Conservation (phyloP, 2,888 invertebrate genomes). For the Nymphalis urticae region DNA sequence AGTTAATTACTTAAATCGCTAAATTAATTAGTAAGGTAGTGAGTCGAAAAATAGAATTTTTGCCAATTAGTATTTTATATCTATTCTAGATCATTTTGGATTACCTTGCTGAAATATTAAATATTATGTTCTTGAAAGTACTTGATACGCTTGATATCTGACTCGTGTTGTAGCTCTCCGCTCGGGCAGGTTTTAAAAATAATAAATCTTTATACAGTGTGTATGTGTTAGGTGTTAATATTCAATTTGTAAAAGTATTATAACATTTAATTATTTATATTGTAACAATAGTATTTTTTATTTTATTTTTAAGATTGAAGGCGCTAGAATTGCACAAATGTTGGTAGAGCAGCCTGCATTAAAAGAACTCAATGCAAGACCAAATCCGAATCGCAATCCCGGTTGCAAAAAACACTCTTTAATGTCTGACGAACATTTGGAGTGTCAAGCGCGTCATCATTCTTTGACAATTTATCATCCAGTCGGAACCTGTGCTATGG, state of each 20-base stretch:
- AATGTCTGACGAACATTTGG: slow-evolving; percentile 88
- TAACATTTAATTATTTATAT: no score
- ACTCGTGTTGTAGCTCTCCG: not conserved
- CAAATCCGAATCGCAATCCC: slow-evolving; percentile 84
- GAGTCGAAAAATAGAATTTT: no score
- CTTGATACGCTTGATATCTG: not conserved
- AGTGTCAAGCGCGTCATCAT: slow-evolving; percentile 88
- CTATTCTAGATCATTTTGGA: no score
- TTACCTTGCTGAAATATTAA: no score
- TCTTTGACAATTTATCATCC: slow-evolving; percentile 92
- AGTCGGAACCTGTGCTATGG: slow-evolving; percentile 91
- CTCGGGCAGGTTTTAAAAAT: not conserved
- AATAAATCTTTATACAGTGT: not conserved
- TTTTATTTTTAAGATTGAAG: slow-evolving; percentile 83
- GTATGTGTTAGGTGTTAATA: not conserved
- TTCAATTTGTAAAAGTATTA: no score
- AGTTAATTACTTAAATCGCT: no score
- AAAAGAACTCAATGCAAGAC: slow-evolving; percentile 81
- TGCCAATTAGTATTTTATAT: no score
- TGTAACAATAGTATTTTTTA: not conserved
- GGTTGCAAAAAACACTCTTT: slow-evolving; percentile 84
- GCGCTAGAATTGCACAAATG: slow-evolving; percentile 85
- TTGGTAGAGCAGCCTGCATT: slow-evolving; percentile 83
- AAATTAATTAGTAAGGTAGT: no score
- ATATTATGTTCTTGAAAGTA: not conserved